A percentile compares a stretch with the other conserved stretches of the same genome.
phyloP scores from a whole-genome alignment of 2,113 vertebrate genomes.

The Agelaius phoeniceus region DNA sequence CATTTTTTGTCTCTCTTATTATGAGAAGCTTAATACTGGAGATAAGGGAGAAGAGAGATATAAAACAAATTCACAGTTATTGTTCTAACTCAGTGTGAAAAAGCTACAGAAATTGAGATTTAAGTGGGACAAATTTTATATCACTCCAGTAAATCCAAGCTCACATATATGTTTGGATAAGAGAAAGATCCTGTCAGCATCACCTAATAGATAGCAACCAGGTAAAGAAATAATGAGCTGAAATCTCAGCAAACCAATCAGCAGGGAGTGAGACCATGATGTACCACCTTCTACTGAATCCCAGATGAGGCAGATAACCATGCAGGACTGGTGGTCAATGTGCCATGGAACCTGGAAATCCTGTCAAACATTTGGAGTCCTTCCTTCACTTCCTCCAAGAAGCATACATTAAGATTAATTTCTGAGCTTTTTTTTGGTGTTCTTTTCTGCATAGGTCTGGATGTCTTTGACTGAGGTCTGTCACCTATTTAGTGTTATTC shows the following conservation, averaged over 20 bases:
- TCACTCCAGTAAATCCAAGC: background rate
- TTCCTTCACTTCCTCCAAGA: background rate
- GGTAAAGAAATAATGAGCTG: background rate
- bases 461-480: background rate
- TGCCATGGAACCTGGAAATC: background rate
- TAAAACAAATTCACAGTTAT: constrained; percentile 1
- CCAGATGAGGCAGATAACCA: background rate
- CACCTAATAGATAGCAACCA: background rate
- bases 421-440: background rate
- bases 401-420: background rate
- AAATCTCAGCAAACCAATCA: constrained; percentile 9
- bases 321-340: background rate
- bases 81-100: background rate
- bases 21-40: constrained; percentile 17
- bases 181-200: background rate
- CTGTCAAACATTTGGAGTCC: background rate
- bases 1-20: background rate
- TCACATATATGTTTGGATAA: background rate
- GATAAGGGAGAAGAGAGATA: background rate
- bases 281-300: background rate
- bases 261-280: background rate
- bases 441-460: background rate
- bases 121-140: background rate
- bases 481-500: background rate
- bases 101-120: background rate